These are phyloP conservation scores for Phrynocephalus guinanensis DNA, from an alignment of 2,797 vertebrate species.

Conservation along the genomic window DNA sequence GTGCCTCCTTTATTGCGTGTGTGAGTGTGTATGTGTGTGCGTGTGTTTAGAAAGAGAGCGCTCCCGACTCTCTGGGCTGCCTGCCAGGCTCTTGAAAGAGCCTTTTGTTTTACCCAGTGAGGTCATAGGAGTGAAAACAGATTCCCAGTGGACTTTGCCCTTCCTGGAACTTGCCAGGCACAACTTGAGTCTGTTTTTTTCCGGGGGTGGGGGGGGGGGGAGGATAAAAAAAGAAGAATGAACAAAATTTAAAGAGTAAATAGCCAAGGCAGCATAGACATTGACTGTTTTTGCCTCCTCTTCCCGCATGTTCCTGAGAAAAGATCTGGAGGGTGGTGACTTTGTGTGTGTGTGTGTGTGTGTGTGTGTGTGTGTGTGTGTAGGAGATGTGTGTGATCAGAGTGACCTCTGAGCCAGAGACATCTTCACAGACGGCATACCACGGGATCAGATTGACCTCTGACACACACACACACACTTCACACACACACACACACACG, in stretches of 20 bases:
- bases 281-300: not conserved
- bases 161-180: slow-evolving; percentile 68
- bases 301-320: not conserved
- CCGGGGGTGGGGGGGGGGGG: no score
- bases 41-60: not conserved
- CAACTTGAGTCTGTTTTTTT: slow-evolving; percentile 47
- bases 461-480: no score
- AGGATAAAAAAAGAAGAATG: slow-evolving; percentile 40
- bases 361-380: no score
- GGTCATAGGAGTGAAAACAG: slow-evolving; percentile 68
- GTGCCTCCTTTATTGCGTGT: slow-evolving; percentile 30
- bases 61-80: slow-evolving; percentile 6
- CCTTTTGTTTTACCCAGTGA: slow-evolving; percentile 71
- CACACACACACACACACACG: no score
- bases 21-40: not conserved
- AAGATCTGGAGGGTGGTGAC: no score
- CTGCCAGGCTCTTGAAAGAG: slow-evolving; percentile 71
- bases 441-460: no score
- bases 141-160: slow-evolving; percentile 65
- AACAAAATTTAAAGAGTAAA: slow-evolving; percentile 50
- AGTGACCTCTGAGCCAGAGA: slow-evolving; percentile 9
- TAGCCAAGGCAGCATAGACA: slow-evolving; percentile 15
- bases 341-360: not conserved
- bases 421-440: not conserved
- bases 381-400: not conserved